Evolutionary conservation across 2,888 invertebrate species (phyloP), one percentile per base, ranked within the genome.

Genomic region (Drosophila borborema): DNA sequence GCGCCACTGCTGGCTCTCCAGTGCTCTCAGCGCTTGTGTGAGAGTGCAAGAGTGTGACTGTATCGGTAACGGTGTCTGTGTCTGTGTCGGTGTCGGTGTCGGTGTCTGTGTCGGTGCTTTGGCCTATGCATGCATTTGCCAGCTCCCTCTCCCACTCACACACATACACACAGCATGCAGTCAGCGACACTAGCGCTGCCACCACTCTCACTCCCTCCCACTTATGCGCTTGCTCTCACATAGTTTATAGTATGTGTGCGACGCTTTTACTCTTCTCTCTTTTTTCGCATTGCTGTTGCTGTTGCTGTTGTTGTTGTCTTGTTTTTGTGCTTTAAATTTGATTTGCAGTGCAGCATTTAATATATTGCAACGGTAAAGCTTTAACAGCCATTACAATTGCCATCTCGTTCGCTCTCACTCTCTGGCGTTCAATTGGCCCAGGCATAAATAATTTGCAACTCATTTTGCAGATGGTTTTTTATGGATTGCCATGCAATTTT

Each of bases 401-500:
- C 56, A 41, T 41, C 40, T 16, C 49, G 9, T 5, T 45, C 45
- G 14, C 49, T 18, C 51, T 4, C 38, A 16, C 66, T 12, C 23
- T 23, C 18, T 46, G n/a, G 43, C 36, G 31, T 5, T 28, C 18
- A 38, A 18, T 38, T 53, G 66, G 38, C 40, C 23, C 55, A 16
- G 41, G 41, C 64, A 82, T 86, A 86, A 87, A 87, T 87, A 89
- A 90, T 89, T 90, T 86, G 87, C 90, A 87, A 87, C 89, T 87
- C 87, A 87, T 90, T 90, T 88, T 80, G 80, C 87, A 86, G 90
- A 90, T 83, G 86, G 75, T 74, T 86, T 90, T 88, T 87, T 89
- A 87, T 90, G 89, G 86, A 87, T 87, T 90, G 86, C 87, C 89
- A 77, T 89, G 89, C 87, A 89, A 87, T 87, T 87, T 87, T 87